A percentile compares a stretch with the other conserved stretches of the same genome.
These are phyloP conservation scores for Lepidothrix coronata DNA, from an alignment of 2,113 vertebrate species.

Conservation along the genomic window DNA sequence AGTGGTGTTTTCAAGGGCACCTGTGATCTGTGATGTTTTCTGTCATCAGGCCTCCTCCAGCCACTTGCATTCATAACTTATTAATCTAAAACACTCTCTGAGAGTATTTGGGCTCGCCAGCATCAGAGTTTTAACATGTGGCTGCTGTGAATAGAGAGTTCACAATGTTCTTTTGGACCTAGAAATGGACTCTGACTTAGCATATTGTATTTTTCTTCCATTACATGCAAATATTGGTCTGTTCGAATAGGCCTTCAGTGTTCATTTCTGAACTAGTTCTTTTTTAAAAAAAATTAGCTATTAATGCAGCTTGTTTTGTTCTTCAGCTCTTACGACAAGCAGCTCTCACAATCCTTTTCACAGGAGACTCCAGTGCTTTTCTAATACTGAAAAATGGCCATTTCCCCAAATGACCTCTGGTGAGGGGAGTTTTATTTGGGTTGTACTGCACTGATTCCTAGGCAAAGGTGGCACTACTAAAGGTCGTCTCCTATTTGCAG, in stretches of 20 bases:
- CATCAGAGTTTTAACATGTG: not conserved
- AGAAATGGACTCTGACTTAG: not conserved
- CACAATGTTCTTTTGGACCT: not conserved
- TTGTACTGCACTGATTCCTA: not conserved
- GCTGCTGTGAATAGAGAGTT: not conserved
- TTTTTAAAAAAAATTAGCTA: not conserved
- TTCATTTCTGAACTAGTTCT: not conserved
- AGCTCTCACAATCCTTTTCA: not conserved
- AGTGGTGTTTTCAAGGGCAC: not conserved
- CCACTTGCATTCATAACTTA: not conserved
- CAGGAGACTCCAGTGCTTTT: not conserved
- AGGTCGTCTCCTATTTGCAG: not conserved
- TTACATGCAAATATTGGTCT: not conserved
- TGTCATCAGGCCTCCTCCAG: not conserved
- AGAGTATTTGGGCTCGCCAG: not conserved
- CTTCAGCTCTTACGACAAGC: not conserved
- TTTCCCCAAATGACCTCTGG: not conserved
- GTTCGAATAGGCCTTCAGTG: not conserved
- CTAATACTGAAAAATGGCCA: not conserved
- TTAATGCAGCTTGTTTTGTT: not conserved
- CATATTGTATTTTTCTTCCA: not conserved
- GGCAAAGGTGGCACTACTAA: not conserved
- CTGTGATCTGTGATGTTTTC: not conserved
- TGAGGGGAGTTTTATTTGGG: not conserved
- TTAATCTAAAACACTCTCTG: fast-evolving